Base-by-base conservation (phyloP, 1,140 invertebrate species). In the Drosophila pseudoobscura region DNA sequence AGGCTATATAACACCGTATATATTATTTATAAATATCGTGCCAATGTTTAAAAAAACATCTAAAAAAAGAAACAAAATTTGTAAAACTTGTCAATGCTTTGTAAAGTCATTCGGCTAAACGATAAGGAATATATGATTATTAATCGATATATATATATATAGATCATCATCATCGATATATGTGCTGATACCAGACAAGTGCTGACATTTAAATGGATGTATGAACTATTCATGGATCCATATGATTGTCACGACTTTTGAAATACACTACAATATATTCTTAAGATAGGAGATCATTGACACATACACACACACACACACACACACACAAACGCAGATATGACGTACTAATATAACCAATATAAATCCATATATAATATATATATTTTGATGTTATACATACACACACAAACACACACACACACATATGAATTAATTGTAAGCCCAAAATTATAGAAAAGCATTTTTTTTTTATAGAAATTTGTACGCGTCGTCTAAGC, bases 301-400 rank as follows among this genome's bases (percentile, higher is more conserved):
- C 31, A 56, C 59, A 54, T 26, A 52, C 44, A 69, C 15, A 17
- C 31, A 17, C 17, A 17, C 17, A 17, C 17, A 17, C 17, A 17
- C 15, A 17, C 31, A 17, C 17, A 56, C 59, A 17, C 17, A 17
- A 0, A 17, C 15, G 11, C 31, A 53, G 17, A 53, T 50, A 53
- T 44, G 31, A 31, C 29, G 24, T 47, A 35, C 43, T 2, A 20
- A 66, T 20, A 58, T 45, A 46, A 58, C 50, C 22, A 53, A 62
- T 68, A 66, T 64, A 60, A 31, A 64, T 68, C 46, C 56, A 75
- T 49, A 63, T 52, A 63, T 68, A 51, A 78, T 52, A 45, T 69
- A 84, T 80, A 82, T 85, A 75, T 85, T 87, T 85, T 87, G 69
- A 85, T 85, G 80, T 85, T 85, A 85, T 61, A 76, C 79, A 73